Conservation (phyloP, 2,113 vertebrate species). For the Notarius lentiginosus region DNA sequence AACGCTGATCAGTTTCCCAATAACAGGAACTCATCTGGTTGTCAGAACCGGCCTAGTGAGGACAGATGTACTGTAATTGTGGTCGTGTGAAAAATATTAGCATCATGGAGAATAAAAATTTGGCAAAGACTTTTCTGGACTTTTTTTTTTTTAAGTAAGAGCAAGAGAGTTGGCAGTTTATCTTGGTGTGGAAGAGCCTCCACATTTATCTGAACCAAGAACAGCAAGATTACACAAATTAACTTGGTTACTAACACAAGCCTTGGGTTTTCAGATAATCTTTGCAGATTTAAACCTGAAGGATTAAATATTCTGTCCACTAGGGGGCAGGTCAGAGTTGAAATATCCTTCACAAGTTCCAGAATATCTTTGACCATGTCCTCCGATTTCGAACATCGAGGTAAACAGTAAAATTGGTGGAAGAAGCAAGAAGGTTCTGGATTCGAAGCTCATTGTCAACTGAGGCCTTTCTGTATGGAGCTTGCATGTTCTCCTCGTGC, state of each 20-base stretch:
- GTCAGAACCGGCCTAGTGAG: neutral
- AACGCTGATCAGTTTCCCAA: neutral
- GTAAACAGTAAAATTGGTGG: neutral
- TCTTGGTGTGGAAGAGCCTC: neutral
- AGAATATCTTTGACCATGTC: neutral
- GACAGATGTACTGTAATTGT: constrained; percentile 2
- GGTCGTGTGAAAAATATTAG: neutral
- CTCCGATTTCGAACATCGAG: neutral
- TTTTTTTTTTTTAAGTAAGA: neutral
- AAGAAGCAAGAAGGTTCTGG: too few species aligned
- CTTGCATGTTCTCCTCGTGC: too few species aligned
- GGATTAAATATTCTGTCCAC: neutral
- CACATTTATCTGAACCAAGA: neutral
- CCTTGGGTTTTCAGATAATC: neutral
- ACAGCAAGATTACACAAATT: neutral
- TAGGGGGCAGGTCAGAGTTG: neutral
- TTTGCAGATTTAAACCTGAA: neutral
- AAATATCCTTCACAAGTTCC: neutral
- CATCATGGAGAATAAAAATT: neutral
- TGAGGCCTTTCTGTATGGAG: too few species aligned
- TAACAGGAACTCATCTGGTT: constrained; percentile 10
- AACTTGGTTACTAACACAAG: neutral
- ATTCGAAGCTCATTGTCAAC: too few species aligned
- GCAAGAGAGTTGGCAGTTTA: neutral
- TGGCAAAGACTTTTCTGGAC: neutral